Percentiles rank a stretch among this genome's conserved stretches.
Evolutionary conservation across 2,797 vertebrate genomes (phyloP).

Genomic region (Amphiprion clarkii): DNA sequence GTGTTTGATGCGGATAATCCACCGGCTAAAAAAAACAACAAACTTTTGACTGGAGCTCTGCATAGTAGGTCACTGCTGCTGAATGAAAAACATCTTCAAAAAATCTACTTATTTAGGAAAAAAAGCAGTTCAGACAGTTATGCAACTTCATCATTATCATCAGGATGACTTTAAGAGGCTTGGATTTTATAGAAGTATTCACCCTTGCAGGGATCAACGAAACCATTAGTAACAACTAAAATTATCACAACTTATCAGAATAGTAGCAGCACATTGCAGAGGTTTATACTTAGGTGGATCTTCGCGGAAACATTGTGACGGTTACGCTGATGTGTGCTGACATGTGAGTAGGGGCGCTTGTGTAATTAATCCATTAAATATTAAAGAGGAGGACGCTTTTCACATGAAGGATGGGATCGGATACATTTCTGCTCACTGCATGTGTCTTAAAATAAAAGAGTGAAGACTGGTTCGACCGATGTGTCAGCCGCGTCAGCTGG

Average conservation of each 20-base stretch:
- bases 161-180: conserved; percentile 1
- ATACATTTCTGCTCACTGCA: conserved; percentile 23
- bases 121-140: conserved; percentile 3
- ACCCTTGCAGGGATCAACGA: conserved; percentile 6
- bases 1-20: conserved; percentile 47
- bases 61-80: conserved; percentile 22
- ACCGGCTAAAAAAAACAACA: conserved; percentile 43
- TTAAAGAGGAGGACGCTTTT: conserved; percentile 45
- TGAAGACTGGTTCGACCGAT: conserved; percentile 23
- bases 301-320: conserved; percentile 15
- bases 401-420: conserved; percentile 38
- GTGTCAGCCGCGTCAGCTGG: conserved; percentile 36
- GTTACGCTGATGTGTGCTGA: conserved; percentile 34
- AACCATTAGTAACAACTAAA: conserved; percentile 12
- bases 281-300: conserved; percentile 25
- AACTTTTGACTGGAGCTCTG: conserved; percentile 5
- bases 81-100: conserved; percentile 30
- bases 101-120: not conserved
- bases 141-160: conserved; percentile 19
- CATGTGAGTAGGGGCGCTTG: conserved; percentile 41
- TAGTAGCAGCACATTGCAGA: conserved; percentile 5
- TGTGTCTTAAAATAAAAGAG: conserved; percentile 26
- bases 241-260: conserved; percentile 22
- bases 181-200: not conserved
- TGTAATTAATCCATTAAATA: conserved; percentile 59